phyloP scores from a whole-genome alignment of 2,113 vertebrate genomes.

The Jaculus jaculus region DNA sequence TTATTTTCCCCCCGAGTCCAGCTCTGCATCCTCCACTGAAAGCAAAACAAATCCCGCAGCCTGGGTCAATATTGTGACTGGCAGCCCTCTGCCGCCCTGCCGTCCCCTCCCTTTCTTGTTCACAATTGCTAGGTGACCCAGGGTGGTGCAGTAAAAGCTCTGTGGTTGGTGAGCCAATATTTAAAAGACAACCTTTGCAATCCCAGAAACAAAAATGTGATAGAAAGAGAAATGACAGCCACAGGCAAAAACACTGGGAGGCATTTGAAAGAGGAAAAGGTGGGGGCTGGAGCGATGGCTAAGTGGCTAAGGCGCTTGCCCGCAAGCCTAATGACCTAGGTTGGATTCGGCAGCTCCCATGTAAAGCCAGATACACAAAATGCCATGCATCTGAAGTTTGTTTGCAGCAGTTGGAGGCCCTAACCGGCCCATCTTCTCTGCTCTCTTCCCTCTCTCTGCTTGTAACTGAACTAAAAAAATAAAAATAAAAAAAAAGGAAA shows the following conservation, averaged over 20 bases:
- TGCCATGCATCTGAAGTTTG: no score
- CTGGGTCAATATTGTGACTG: constrained; percentile 35
- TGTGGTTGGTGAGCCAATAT: neutral
- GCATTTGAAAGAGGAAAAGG: neutral
- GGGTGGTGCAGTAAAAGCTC: neutral
- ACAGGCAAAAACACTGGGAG: neutral
- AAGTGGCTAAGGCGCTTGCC: no score
- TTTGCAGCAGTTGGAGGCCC: no score
- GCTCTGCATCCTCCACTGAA: constrained; percentile 37
- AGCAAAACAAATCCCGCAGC: constrained; percentile 25
- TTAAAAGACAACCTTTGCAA: neutral
- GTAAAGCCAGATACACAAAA: no score
- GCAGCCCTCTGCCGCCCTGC: neutral
- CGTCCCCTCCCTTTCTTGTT: neutral
- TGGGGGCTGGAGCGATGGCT: no score
- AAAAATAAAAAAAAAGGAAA: neutral
- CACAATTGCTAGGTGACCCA: neutral
- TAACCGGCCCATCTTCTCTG: no score
- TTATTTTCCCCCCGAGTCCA: constrained; percentile 62
- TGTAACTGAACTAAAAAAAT: no score
- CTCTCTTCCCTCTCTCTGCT: no score
- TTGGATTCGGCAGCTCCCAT: no score
- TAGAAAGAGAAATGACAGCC: neutral
- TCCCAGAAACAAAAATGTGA: neutral
- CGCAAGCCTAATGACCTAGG: no score